Conservation (phyloP, 2,113 vertebrate genomes). For the Leptobrachium leishanense region DNA sequence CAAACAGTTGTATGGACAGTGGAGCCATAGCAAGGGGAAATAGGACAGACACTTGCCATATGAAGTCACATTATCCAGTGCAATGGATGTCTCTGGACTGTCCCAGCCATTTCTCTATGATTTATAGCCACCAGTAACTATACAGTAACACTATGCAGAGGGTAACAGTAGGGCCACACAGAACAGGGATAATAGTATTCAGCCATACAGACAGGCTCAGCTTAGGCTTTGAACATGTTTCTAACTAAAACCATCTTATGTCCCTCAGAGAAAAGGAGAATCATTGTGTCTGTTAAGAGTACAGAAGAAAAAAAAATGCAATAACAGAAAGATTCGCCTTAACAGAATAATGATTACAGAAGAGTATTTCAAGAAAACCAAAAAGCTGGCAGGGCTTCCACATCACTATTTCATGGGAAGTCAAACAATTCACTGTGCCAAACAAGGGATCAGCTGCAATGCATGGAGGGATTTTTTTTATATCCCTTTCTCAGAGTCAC, state of each 20-base stretch:
- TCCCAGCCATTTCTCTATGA: constrained; percentile 5
- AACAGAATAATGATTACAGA: constrained; percentile 68
- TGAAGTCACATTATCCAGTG: neutral
- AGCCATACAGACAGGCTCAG: neutral
- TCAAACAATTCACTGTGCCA: constrained; percentile 56
- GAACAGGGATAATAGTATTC: neutral
- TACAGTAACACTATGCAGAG: neutral
- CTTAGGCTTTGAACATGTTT: constrained; percentile 40
- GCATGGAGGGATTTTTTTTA: constrained; percentile 33
- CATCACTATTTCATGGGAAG: constrained; percentile 59
- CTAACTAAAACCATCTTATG: constrained; percentile 57
- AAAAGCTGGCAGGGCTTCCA: constrained; percentile 64
- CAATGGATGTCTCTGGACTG: constrained; percentile 33
- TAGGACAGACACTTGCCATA: neutral
- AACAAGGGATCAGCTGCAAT: constrained; percentile 52
- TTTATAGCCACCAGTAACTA: constrained; percentile 39
- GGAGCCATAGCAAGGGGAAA: constrained; percentile 10
- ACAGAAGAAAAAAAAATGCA: constrained; percentile 65
- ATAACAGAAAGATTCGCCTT: constrained; percentile 70
- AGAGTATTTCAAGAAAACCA: constrained; percentile 63
- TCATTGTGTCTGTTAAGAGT: constrained; percentile 54
- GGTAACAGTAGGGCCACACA: neutral
- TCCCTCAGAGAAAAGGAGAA: constrained; percentile 53
- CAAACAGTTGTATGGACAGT: constrained; percentile 41
- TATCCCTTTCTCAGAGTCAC: constrained; percentile 28